phyloP scores from a whole-genome alignment of 2,113 vertebrate species.

The Globicephala melas region DNA sequence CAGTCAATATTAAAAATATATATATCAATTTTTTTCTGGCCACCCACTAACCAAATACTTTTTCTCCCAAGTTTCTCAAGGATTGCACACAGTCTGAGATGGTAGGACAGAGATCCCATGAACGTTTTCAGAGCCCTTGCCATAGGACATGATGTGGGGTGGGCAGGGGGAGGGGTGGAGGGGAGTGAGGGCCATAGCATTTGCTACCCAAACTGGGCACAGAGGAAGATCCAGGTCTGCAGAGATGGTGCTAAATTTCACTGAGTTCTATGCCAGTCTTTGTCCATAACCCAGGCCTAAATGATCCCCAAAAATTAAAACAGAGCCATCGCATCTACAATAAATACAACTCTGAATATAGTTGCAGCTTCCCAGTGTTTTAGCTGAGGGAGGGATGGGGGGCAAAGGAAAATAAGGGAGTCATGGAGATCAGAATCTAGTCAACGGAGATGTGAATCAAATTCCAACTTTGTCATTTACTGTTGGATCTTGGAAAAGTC shows the following conservation, averaged over 20 bases:
- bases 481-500: neutral
- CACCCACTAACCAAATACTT: neutral
- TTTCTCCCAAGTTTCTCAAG: neutral
- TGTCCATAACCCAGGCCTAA: neutral
- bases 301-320: neutral
- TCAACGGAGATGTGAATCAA: neutral
- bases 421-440: neutral
- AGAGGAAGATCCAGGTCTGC: neutral
- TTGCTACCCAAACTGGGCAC: neutral
- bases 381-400: no score
- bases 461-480: neutral
- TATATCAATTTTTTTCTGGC: neutral
- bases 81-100: neutral
- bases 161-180: no score
- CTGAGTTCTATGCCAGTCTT: neutral
- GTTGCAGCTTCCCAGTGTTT: neutral
- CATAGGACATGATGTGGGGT: neutral
- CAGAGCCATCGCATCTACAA: neutral
- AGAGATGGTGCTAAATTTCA: rapidly evolving
- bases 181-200: rapidly evolving
- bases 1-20: neutral
- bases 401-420: neutral
- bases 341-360: neutral
- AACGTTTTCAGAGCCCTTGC: neutral
- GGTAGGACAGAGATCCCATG: neutral